phyloP scores from a whole-genome alignment of 2,113 vertebrate genomes.

The Megaptera novaeangliae region DNA sequence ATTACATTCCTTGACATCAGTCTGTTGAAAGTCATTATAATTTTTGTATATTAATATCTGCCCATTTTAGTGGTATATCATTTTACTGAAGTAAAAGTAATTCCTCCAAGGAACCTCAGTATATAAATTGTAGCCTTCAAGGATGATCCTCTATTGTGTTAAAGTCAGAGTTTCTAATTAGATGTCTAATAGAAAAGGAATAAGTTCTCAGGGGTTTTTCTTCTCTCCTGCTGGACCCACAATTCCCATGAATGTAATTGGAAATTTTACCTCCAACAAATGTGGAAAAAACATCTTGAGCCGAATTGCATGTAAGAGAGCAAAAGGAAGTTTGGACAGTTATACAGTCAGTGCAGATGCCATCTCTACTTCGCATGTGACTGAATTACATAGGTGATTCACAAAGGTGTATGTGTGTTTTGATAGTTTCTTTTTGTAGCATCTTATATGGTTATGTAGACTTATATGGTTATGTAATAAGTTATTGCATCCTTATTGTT shows the following conservation, averaged over 20 bases:
- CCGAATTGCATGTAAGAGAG: background rate
- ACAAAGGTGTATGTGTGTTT: background rate
- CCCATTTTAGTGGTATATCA: background rate
- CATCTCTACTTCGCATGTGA: background rate
- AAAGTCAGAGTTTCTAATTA: background rate
- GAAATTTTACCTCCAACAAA: background rate
- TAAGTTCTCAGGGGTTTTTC: background rate
- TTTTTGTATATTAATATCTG: background rate
- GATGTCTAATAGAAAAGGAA: background rate
- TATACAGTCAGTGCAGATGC: background rate
- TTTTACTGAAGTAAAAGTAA: background rate
- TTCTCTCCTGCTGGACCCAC: background rate
- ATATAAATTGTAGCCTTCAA: background rate
- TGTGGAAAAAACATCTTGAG: background rate
- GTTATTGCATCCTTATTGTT: background rate
- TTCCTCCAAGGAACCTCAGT: background rate
- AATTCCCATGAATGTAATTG: background rate
- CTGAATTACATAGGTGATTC: background rate
- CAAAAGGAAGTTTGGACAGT: background rate
- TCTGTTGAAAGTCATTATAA: background rate
- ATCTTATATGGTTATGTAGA: background rate
- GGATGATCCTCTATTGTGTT: background rate
- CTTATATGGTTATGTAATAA: too few relatives aligned
- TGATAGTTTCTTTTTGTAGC: background rate
- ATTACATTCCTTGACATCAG: background rate